These are phyloP conservation scores for Embiotoca jacksoni DNA, from an alignment of 2,113 vertebrate species.

Conservation along the genomic window DNA sequence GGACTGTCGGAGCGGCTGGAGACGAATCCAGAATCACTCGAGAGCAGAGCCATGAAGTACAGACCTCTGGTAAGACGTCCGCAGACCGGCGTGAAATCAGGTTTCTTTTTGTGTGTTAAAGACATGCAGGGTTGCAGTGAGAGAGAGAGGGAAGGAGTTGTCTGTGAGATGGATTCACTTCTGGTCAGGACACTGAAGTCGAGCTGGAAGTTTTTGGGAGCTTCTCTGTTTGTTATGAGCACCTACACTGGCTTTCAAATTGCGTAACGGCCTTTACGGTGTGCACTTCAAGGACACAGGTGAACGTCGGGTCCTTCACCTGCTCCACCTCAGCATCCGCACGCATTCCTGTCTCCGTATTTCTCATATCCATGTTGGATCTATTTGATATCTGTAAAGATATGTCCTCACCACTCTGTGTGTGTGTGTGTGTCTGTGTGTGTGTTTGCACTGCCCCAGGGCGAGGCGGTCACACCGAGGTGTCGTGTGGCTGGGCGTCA, in stretches of 20 bases:
- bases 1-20: conserved; percentile 13
- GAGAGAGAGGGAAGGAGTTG: not conserved
- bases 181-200: not conserved
- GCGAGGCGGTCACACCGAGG: conserved; percentile 58
- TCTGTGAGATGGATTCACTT: not conserved
- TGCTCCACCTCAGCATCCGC: not conserved
- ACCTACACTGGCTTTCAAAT: not conserved
- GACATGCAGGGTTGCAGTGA: conserved; percentile 17
- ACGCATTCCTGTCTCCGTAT: conserved; percentile 13
- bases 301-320: not conserved
- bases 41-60: conserved; percentile 77
- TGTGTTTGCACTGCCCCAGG: conserved; percentile 34
- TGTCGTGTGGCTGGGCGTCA: conserved; percentile 56
- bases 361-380: conserved; percentile 30
- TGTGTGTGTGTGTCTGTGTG: conserved; percentile 25
- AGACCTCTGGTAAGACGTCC: conserved; percentile 72
- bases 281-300: conserved; percentile 43
- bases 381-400: conserved; percentile 42
- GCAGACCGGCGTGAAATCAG: not conserved
- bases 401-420: conserved; percentile 24
- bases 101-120: not conserved
- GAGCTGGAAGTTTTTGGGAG: not conserved
- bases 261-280: not conserved
- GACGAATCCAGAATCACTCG: not conserved
- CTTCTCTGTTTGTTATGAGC: not conserved